These are phyloP conservation scores for Eleginops maclovinus DNA, from an alignment of 2,113 vertebrate species.

Conservation along the genomic window DNA sequence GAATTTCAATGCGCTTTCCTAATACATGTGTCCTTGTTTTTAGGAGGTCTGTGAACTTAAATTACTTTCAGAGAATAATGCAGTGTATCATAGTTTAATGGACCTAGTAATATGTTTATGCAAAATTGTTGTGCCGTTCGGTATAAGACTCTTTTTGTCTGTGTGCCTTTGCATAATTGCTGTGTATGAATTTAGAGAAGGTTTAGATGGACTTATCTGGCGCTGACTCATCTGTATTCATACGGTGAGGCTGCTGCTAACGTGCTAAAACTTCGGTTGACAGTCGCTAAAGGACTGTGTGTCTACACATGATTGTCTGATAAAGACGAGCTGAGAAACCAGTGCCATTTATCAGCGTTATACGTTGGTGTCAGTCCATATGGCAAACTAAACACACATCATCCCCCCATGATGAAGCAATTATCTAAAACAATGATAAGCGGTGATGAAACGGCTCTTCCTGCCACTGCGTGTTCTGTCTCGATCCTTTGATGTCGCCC, in stretches of 20 bases:
- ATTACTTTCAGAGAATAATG: constrained; percentile 15
- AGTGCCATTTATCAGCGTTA: neutral
- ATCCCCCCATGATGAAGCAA: constrained; percentile 50
- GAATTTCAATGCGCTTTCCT: constrained; percentile 8
- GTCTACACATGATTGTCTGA: constrained; percentile 15
- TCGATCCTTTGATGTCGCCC: constrained; percentile 67
- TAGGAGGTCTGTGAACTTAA: constrained; percentile 2
- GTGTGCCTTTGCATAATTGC: constrained; percentile 28
- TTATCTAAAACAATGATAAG: constrained; percentile 70
- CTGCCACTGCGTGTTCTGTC: constrained; percentile 50
- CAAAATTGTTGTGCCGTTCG: constrained; percentile 11
- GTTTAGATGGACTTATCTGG: constrained; percentile 11
- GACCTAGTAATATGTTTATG: constrained; percentile 20
- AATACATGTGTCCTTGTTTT: constrained; percentile 5
- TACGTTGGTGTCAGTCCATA: constrained; percentile 14
- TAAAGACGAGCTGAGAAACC: constrained; percentile 14
- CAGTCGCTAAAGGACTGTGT: neutral
- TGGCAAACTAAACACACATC: constrained; percentile 23
- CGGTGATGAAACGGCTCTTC: constrained; percentile 58
- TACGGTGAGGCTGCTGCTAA: constrained; percentile 14
- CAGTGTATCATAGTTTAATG: constrained; percentile 32
- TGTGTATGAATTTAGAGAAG: constrained; percentile 16
- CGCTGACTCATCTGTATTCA: constrained; percentile 20
- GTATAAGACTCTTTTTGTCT: constrained; percentile 21
- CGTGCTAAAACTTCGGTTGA: constrained; percentile 1